These are phyloP conservation scores for Calosoma granatense DNA, from an alignment of 1,140 invertebrate species.

Conservation along the genomic window DNA sequence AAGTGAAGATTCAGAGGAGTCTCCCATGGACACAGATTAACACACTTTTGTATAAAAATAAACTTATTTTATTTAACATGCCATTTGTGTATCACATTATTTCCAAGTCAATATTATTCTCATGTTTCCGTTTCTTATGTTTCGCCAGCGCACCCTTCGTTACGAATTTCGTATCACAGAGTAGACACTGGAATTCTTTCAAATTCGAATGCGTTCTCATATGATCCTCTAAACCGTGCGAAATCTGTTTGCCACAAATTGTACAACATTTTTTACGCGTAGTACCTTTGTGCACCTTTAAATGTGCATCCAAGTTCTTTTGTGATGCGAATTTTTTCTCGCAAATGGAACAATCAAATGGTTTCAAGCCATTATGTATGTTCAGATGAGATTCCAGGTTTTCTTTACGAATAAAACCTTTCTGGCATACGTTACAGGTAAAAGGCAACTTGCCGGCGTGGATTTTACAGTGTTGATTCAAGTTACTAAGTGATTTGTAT, in stretches of 20 bases:
- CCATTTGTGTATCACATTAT: too few species aligned
- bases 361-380: conserved; percentile 28
- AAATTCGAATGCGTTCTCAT: conserved; percentile 26
- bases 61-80: background rate
- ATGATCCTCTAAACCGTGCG: conserved; percentile 27
- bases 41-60: background rate
- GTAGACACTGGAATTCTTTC: conserved; percentile 27
- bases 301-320: conserved; percentile 29
- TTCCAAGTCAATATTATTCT: background rate
- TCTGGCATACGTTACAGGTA: conserved; percentile 25
- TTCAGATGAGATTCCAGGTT: conserved; percentile 29
- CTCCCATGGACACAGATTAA: conserved; percentile 13
- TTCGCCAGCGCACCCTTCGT: conserved; percentile 27
- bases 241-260: conserved; percentile 26
- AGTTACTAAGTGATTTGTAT: conserved; percentile 31
- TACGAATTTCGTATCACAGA: conserved; percentile 26
- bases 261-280: conserved; percentile 25
- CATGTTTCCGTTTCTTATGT: conserved; percentile 29
- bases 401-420: conserved; percentile 30
- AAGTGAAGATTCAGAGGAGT: conserved; percentile 16
- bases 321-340: conserved; percentile 28
- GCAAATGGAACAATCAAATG: conserved; percentile 25
- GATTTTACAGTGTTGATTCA: conserved; percentile 32
- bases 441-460: conserved; percentile 25
- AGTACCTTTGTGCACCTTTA: conserved; percentile 25